phyloP scores from a whole-genome alignment of 2,113 vertebrate species.

The Stercorarius parasiticus region DNA sequence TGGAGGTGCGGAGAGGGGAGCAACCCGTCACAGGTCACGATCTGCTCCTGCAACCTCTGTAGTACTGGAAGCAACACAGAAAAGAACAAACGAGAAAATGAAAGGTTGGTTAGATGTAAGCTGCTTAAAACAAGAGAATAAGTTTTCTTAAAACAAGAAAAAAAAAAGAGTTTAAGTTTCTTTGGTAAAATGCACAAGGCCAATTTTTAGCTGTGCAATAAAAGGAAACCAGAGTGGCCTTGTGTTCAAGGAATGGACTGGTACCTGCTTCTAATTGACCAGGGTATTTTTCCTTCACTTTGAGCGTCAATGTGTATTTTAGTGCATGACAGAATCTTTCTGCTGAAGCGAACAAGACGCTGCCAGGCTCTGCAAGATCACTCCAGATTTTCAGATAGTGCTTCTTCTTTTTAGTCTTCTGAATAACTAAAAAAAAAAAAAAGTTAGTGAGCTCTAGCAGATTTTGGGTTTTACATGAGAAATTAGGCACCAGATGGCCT shows the following conservation, averaged over 20 bases:
- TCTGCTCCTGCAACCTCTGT: slow-evolving; percentile 82
- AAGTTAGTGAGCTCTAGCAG: not conserved
- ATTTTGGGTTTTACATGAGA: not conserved
- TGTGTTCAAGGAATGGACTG: fast-evolving
- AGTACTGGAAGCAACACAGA: slow-evolving; percentile 68
- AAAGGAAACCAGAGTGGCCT: not conserved
- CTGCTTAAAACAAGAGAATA: not conserved
- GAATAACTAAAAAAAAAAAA: slow-evolving; percentile 76
- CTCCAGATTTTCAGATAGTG: slow-evolving; percentile 84
- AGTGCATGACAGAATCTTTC: slow-evolving; percentile 76
- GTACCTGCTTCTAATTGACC: slow-evolving; percentile 90
- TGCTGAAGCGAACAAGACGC: slow-evolving; percentile 76
- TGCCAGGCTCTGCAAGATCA: slow-evolving; percentile 73
- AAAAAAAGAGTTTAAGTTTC: not conserved
- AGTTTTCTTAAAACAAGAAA: not conserved
- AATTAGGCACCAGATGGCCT: not conserved
- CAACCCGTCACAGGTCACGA: slow-evolving; percentile 74
- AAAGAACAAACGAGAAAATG: not conserved
- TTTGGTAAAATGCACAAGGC: not conserved
- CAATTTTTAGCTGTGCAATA: not conserved
- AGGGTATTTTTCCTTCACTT: slow-evolving; percentile 85
- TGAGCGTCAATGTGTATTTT: slow-evolving; percentile 80
- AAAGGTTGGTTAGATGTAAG: not conserved
- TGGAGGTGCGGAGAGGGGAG: slow-evolving; percentile 26
- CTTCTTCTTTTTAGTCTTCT: slow-evolving; percentile 77